Percentiles rank a stretch among this genome's conserved stretches.
phyloP scores from a whole-genome alignment of 2,888 invertebrate species.

The Clivina fossor region DNA sequence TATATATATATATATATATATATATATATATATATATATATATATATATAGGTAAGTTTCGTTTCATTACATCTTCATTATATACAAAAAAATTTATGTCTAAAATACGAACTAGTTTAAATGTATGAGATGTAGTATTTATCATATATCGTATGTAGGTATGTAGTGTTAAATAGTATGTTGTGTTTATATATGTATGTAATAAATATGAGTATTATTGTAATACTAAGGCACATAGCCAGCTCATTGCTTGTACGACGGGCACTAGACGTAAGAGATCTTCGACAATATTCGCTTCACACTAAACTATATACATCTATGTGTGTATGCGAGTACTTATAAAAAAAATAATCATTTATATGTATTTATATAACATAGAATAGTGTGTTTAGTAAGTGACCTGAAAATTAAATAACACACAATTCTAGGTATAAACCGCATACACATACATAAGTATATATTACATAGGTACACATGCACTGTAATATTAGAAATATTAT shows the following conservation, averaged over 20 bases:
- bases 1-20: too few species aligned
- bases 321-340: too few species aligned
- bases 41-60: too few species aligned
- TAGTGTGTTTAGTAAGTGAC: constrained; percentile 13
- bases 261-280: constrained; percentile 31
- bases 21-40: too few species aligned
- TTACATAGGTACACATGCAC: not conserved
- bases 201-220: constrained; percentile 51
- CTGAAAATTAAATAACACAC: too few species aligned
- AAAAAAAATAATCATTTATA: too few species aligned
- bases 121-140: constrained; percentile 24
- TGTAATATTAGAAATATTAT: not conserved
- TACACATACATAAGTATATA: not conserved
- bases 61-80: too few species aligned
- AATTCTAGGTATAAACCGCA: constrained; percentile 4
- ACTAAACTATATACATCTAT: not conserved
- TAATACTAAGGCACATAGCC: constrained; percentile 57
- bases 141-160: constrained; percentile 25
- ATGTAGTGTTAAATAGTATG: constrained; percentile 24
- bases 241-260: constrained; percentile 53
- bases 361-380: not conserved
- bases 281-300: constrained; percentile 6
- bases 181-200: constrained; percentile 20
- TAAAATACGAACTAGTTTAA: constrained; percentile 32
- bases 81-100: too few species aligned